Evolutionary conservation across 2,888 invertebrate genomes (phyloP), one percentile per base, ranked within the genome.

Genomic region (Acrocyrtus sp.): DNA sequence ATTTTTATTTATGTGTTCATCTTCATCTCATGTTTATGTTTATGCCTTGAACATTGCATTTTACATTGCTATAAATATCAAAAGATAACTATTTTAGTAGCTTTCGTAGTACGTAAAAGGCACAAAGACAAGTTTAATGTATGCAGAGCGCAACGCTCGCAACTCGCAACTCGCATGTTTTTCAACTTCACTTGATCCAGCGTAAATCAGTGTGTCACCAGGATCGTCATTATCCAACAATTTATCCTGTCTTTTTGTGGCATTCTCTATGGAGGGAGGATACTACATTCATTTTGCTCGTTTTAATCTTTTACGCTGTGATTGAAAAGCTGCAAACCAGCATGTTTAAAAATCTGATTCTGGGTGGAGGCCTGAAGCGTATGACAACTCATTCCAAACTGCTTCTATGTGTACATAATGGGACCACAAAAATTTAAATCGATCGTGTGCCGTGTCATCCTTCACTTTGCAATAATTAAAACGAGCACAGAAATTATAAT

Each of bases 181-280:
- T 63, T 34, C 54, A 39, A 63, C 53, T 43, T 27, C 29, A 43
- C 5, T 34, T 34, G 34, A 34, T 34, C 48, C 19, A 43, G 56
- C 45, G 48, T 58, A 58, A 51, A 67, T 67, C 58, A 58, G 50
- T 57, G 57, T 58, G 58, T 57, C 67, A 67, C 51, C 51, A 58
- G 29, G 12, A 12, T 45, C 45, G 19, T 45, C 45, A 45, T 45
- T 6, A 45, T 17, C 45, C 45, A 12, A 6, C 45, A 6, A 39
- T 10, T 6, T 12, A 39, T 39, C n/a, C n/a, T n/a, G n/a, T n/a
- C n/a, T n/a, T n/a, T n/a, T n/a, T n/a, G n/a, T n/a, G n/a, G n/a
- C n/a, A n/a, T n/a, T n/a, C n/a, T n/a, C n/a, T n/a, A n/a, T n/a
- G n/a, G n/a, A n/a, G n/a, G n/a, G n/a, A n/a, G n/a, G n/a, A n/a